A percentile compares a stretch with the other conserved stretches of the same genome.
These are phyloP conservation scores for Palythoa heliodiscus DNA, from an alignment of 92 coral and sea anemone species.

Conservation along the genomic window DNA sequence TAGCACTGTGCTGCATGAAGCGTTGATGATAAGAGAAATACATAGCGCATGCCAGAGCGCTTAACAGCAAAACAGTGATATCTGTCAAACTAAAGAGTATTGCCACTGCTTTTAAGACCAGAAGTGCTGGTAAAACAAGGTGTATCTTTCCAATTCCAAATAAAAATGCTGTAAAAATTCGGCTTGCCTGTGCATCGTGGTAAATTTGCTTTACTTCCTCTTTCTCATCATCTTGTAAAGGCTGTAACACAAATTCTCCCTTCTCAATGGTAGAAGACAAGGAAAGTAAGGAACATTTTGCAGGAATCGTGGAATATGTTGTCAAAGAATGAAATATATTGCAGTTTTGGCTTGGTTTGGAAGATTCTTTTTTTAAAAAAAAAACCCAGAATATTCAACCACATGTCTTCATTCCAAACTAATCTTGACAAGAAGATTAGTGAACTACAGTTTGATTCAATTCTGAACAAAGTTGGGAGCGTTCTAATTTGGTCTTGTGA, in stretches of 20 bases:
- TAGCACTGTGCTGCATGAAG: slow-evolving; percentile 64
- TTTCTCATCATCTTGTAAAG: slow-evolving; percentile 41
- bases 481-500: neutral
- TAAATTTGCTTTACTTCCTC: slow-evolving; percentile 46
- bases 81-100: slow-evolving; percentile 25
- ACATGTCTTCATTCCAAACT: slow-evolving; percentile 13
- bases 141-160: slow-evolving; percentile 55
- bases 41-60: slow-evolving; percentile 35
- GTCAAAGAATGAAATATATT: slow-evolving; percentile 3
- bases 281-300: neutral
- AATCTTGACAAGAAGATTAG: slow-evolving; percentile 1
- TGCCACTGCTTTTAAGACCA: slow-evolving; percentile 32
- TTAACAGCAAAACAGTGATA: slow-evolving; percentile 24
- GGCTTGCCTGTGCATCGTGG: slow-evolving; percentile 62
- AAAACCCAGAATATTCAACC: no score
- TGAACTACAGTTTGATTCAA: neutral
- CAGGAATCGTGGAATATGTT: slow-evolving; percentile 1
- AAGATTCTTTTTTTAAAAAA: neutral
- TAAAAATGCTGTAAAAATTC: slow-evolving; percentile 59
- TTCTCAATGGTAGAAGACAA: neutral
- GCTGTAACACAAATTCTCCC: slow-evolving; percentile 11
- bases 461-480: neutral
- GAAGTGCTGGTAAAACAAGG: slow-evolving; percentile 50
- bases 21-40: slow-evolving; percentile 58
- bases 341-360: neutral